Percentiles rank a stretch among this genome's conserved stretches.
These are phyloP conservation scores for Diplodus puntazzo DNA, from an alignment of 2,797 vertebrate species.

Conservation along the genomic window DNA sequence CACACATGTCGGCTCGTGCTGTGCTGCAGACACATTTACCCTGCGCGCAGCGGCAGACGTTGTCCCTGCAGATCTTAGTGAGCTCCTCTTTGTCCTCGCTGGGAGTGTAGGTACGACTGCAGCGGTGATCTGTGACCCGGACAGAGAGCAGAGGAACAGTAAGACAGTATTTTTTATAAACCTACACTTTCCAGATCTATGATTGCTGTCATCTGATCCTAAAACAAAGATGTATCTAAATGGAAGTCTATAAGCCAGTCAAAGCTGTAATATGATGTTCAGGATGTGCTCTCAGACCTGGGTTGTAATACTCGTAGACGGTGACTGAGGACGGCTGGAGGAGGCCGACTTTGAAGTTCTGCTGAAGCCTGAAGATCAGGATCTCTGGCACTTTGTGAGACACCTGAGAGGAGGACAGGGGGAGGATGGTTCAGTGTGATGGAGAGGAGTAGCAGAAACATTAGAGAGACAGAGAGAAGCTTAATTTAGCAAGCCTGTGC, in stretches of 20 bases:
- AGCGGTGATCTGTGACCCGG: constrained; percentile 76
- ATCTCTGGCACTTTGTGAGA: constrained; percentile 79
- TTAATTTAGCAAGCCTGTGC: too few species aligned
- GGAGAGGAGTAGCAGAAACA: too few species aligned
- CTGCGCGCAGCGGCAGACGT: constrained; percentile 83
- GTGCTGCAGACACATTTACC: constrained; percentile 50
- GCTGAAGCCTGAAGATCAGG: constrained; percentile 83
- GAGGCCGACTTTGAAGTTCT: constrained; percentile 85
- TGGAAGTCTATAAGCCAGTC: too few species aligned
- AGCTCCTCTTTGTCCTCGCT: constrained; percentile 74
- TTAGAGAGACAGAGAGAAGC: too few species aligned
- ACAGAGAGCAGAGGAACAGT: not conserved
- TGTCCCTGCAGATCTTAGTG: constrained; percentile 76
- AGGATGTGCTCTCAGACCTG: constrained; percentile 57
- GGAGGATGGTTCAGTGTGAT: not conserved
- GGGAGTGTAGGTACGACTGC: constrained; percentile 80
- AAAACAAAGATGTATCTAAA: too few species aligned
- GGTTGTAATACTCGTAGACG: constrained; percentile 81
- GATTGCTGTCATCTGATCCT: too few species aligned
- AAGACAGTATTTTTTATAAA: not conserved
- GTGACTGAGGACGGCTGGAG: constrained; percentile 84
- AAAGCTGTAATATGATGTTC: not conserved
- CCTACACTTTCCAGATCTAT: too few species aligned
- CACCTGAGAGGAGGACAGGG: constrained; percentile 63
- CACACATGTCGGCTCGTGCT: not conserved